A percentile compares a stretch with the other conserved stretches of the same genome.
Evolutionary conservation across 1,140 invertebrate genomes (phyloP).

Genomic region (Gryllus bimaculatus): DNA sequence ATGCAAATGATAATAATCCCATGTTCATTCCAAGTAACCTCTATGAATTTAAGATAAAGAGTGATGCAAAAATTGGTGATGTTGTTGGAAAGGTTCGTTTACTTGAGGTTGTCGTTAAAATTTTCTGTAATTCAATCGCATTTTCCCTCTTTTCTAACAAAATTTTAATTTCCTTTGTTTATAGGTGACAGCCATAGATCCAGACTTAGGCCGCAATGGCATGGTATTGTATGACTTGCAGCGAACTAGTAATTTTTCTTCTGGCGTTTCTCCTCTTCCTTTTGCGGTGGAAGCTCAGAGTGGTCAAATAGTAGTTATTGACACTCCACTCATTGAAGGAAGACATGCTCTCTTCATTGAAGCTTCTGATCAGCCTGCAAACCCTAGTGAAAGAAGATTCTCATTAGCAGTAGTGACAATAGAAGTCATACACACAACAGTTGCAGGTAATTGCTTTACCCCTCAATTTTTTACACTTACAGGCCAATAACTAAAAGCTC

Average conservation of each 20-base stretch:
- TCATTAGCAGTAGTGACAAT: constrained; percentile 74
- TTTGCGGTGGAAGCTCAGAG: constrained; percentile 62
- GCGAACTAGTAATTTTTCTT: constrained; percentile 52
- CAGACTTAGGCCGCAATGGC: constrained; percentile 70
- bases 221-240: constrained; percentile 67
- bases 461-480: too few relatives aligned
- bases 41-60: constrained; percentile 63
- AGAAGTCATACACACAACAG: constrained; percentile 46
- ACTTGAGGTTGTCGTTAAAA: constrained; percentile 10
- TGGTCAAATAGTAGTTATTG: constrained; percentile 58
- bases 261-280: constrained; percentile 43
- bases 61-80: constrained; percentile 53
- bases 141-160: background rate
- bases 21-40: constrained; percentile 71
- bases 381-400: constrained; percentile 68
- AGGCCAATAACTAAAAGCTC: too few relatives aligned
- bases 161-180: background rate
- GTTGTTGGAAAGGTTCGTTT: constrained; percentile 53
- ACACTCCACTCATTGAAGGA: constrained; percentile 52
- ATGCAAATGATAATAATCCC: constrained; percentile 81
- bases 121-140: background rate
- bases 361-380: constrained; percentile 67
- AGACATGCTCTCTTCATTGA: constrained; percentile 71
- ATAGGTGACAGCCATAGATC: constrained; percentile 63
- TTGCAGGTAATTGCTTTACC: constrained; percentile 35